Base-by-base conservation (phyloP, 2,888 invertebrate genomes). In the Mamestra brassicae region DNA sequence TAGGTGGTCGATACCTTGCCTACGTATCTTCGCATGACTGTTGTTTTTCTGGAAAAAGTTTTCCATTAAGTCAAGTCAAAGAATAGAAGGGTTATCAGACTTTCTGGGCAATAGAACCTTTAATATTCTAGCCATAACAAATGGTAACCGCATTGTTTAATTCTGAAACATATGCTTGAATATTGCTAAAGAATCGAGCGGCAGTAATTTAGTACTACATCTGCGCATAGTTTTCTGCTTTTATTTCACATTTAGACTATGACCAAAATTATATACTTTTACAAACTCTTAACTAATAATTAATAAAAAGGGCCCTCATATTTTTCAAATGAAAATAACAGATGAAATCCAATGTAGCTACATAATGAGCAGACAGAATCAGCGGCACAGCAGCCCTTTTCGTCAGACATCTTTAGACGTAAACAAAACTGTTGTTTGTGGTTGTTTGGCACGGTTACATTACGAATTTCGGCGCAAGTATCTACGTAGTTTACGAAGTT, bases 401-500 rank as follows among this genome's bases (percentile, higher is more conserved):
- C 6, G n/a, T 26, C 52, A 47, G 55, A 74, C 55, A 74, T 50
- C 2, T 50, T 45, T 26, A 6, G 13, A 74, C 15, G 74, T 61
- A 55, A 55, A 79, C 64, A 60, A 71, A 5, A 55, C 17, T 38
- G 38, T 38, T 60, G 38, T 36, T 36, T 36, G 15, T 58, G 7
- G 36, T 45, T 63, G 45, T 64, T 71, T 54, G 52, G 45, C 38
- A 78, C 58, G 38, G 45, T 64, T 61, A 80, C 57, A 38, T 73
- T 65, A 79, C n/a, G 11, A 54, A 74, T 55, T 47, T 61, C 57
- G 60, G 50, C 55, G 55, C 55, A 74, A 57, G 47, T 74, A 65
- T 64, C 47, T 64, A 76, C 76, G 78, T 71, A 78, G 26, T 52
- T 50, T 42, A 57, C 57, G 55, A 47, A 58, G 38, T 67, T 62